Percentiles rank a stretch among this genome's conserved stretches.
phyloP scores from a whole-genome alignment of 2,797 vertebrate species.

The Cichlasoma orientale region DNA sequence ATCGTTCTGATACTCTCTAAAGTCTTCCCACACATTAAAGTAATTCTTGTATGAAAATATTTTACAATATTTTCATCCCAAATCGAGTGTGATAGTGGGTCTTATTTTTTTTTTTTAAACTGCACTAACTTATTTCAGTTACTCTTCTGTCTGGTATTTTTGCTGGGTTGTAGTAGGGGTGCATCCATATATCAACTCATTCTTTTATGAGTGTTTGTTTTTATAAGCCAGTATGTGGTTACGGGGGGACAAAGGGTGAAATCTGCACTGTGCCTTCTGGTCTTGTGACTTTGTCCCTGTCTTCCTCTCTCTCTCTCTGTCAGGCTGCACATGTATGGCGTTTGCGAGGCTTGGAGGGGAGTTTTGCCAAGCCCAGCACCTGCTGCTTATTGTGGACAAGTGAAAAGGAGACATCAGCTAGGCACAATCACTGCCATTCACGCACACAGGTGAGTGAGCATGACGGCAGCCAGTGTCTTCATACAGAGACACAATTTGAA shows the following conservation, averaged over 20 bases:
- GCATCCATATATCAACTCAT: background rate
- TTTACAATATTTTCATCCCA: too few relatives aligned
- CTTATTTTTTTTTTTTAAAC: background rate
- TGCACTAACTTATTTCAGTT: background rate
- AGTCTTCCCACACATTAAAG: background rate
- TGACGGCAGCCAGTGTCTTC: background rate
- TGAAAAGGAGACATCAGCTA: slow-evolving; percentile 81
- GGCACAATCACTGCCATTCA: slow-evolving; percentile 65
- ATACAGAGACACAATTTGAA: background rate
- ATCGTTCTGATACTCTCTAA: background rate
- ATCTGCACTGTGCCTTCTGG: background rate
- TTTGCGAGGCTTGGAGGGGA: slow-evolving; percentile 95
- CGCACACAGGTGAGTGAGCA: slow-evolving; percentile 52
- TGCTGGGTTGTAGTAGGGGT: background rate
- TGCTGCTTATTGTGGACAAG: slow-evolving; percentile 91
- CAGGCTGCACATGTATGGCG: slow-evolving; percentile 96
- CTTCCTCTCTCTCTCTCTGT: slow-evolving; percentile 24
- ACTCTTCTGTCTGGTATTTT: background rate
- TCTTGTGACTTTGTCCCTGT: background rate
- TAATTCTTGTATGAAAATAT: background rate
- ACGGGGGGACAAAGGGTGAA: background rate
- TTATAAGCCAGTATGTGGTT: background rate
- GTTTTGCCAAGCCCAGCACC: slow-evolving; percentile 99
- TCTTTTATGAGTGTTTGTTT: background rate
- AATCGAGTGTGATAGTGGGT: too few relatives aligned